Evolutionary conservation across 2,113 vertebrate species (phyloP).

Genomic region (Oncorhynchus tshawytscha): DNA sequence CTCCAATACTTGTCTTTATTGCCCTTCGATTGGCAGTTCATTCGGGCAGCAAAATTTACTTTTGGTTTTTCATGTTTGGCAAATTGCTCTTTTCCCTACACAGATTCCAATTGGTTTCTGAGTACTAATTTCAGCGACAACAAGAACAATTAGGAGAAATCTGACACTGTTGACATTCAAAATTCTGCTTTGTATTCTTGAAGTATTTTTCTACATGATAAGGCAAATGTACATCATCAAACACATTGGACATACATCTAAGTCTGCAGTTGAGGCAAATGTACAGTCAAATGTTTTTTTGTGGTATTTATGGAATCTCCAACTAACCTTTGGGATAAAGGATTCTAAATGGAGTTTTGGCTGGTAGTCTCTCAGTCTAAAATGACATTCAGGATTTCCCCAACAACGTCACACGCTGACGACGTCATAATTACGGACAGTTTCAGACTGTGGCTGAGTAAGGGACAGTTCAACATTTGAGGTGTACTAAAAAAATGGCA

Average conservation of each 20-base stretch:
- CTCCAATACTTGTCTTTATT: no score
- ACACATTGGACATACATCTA: conserved; percentile 35
- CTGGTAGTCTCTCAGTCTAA: conserved; percentile 34
- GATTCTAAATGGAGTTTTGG: conserved; percentile 32
- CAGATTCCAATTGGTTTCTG: no score
- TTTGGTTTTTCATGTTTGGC: conserved; percentile 51
- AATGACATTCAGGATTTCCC: conserved; percentile 42
- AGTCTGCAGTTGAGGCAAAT: conserved; percentile 33
- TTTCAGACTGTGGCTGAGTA: conserved; percentile 50
- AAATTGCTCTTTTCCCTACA: conserved; percentile 24
- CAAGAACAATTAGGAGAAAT: not conserved
- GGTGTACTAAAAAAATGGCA: no score
- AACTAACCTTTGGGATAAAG: conserved; percentile 26
- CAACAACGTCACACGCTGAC: conserved; percentile 54
- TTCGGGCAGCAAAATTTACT: no score
- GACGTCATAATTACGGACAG: conserved; percentile 63
- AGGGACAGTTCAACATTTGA: not conserved
- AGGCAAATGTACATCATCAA: conserved; percentile 42
- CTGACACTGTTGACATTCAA: not conserved
- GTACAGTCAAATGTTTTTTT: conserved; percentile 41
- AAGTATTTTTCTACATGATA: conserved; percentile 30
- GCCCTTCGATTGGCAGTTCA: no score
- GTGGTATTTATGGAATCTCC: conserved; percentile 26
- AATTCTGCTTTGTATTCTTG: conserved; percentile 38
- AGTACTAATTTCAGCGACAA: no score